Evolutionary conservation across 2,113 vertebrate species (phyloP).

Genomic region (Aptenodytes patagonicus): DNA sequence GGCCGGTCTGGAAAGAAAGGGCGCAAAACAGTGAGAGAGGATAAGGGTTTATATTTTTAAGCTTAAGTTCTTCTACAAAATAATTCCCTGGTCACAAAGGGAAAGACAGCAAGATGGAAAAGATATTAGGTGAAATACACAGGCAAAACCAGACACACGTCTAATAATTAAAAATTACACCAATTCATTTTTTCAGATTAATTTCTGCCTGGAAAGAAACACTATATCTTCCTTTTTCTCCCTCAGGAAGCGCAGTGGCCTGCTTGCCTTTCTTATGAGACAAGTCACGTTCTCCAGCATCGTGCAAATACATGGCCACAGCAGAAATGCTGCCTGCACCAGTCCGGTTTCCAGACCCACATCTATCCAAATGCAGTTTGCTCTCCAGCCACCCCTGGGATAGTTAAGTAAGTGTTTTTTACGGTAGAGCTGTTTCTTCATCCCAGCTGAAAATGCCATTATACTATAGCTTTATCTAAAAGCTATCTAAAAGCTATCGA

Average conservation of each 20-base stretch:
- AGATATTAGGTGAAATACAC: background rate
- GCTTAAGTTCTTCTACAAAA: background rate
- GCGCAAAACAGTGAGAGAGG: background rate
- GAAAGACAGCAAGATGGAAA: background rate
- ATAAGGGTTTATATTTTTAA: background rate
- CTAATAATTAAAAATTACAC: background rate
- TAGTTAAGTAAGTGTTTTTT: background rate
- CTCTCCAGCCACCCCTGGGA: background rate
- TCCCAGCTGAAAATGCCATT: background rate
- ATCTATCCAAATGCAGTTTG: background rate
- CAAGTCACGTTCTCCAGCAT: background rate
- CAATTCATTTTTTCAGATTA: background rate
- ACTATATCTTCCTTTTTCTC: background rate
- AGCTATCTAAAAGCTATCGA: background rate
- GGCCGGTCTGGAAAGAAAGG: background rate
- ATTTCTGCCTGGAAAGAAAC: background rate
- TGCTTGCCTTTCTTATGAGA: background rate
- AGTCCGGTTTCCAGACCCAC: accelerated
- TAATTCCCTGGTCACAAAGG: background rate
- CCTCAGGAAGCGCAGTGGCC: background rate
- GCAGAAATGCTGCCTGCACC: background rate
- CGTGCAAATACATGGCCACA: background rate
- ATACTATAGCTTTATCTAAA: background rate
- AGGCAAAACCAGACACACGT: background rate
- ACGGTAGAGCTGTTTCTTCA: background rate